phyloP scores from a whole-genome alignment of 2,113 vertebrate species.

The Diglossa brunneiventris region DNA sequence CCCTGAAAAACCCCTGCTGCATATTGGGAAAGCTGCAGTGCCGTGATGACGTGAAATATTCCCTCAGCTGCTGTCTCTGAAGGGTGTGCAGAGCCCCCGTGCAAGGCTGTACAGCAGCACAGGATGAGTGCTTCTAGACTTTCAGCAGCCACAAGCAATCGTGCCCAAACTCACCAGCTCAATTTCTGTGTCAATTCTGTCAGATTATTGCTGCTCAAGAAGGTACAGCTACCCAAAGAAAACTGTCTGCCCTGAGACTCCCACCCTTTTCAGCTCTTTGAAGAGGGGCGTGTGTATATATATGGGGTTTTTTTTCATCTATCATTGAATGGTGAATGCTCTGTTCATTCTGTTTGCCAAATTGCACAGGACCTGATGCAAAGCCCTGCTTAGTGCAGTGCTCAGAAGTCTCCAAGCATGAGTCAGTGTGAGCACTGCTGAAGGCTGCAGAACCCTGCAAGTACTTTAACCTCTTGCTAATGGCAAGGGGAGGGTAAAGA shows the following conservation, averaged over 20 bases:
- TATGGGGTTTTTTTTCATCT: not conserved
- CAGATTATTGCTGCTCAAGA: not conserved
- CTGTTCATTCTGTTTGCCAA: not conserved
- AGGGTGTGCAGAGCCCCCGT: fast-evolving
- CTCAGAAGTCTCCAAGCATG: not conserved
- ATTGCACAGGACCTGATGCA: not conserved
- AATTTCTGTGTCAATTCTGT: not conserved
- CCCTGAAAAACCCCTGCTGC: not conserved
- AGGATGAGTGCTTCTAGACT: not conserved
- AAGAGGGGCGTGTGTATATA: fast-evolving
- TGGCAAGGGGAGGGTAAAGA: fast-evolving
- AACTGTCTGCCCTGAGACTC: not conserved
- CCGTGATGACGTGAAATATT: not conserved
- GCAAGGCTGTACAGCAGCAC: not conserved
- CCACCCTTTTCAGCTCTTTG: not conserved
- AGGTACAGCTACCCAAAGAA: not conserved
- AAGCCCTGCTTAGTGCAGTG: not conserved
- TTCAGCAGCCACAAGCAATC: not conserved
- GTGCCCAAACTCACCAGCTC: not conserved
- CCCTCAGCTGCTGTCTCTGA: not conserved
- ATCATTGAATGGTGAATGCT: not conserved
- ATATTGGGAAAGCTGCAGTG: not conserved
- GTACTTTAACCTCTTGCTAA: not conserved
- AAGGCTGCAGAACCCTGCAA: not conserved
- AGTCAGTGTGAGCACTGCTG: not conserved